Base-by-base conservation (phyloP, 2,113 vertebrate species). In the Lophura nycthemera region DNA sequence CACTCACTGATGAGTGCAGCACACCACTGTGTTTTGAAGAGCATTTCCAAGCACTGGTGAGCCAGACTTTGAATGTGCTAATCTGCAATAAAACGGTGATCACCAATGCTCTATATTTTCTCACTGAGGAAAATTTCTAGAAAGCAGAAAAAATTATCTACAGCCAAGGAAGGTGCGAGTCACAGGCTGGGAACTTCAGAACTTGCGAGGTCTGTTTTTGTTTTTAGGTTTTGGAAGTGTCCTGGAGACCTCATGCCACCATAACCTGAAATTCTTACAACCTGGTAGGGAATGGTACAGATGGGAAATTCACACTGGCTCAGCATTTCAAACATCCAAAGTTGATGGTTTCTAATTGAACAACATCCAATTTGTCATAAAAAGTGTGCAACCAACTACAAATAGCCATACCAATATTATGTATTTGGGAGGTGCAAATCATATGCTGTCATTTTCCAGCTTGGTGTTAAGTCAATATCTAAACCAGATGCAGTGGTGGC, bases 91-190 rank as follows among this genome's bases (percentile, higher is more conserved):
- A 83, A 82, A 95, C 86, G 90, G 15, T 48, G 30, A 82, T 92
- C 0, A 1, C 17, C 93, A 45, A 45, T 40, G 34, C 27, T 86
- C 52, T 9, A 3, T 14, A 21, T 79, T 94, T 91, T 92, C 65
- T 78, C 47, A 34, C 48, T 0, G 0, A 19, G 21, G 42, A 86
- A 90, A 74, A 13, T 92, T 92, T 93, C 91, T 95, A 83, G 94
- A 88, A 93, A 93, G 92, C 84, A 89, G 50, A 50, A 85, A 38
- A 81, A 83, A 36, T 92, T 89, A 81, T 85, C 57, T 93, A 30
- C 73, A 69, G 20, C 74, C 52, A 74, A 63, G 80, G 63, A 72
- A 86, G 16, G n/a, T 75, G 73, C 64, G n/a, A 91, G 24, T 91
- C n/a, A 76, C 32, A 54, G n/a, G 10, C 65, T 83, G 30, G 42